phyloP scores from a whole-genome alignment of 2,113 vertebrate genomes.

The Pampusana beccarii region DNA sequence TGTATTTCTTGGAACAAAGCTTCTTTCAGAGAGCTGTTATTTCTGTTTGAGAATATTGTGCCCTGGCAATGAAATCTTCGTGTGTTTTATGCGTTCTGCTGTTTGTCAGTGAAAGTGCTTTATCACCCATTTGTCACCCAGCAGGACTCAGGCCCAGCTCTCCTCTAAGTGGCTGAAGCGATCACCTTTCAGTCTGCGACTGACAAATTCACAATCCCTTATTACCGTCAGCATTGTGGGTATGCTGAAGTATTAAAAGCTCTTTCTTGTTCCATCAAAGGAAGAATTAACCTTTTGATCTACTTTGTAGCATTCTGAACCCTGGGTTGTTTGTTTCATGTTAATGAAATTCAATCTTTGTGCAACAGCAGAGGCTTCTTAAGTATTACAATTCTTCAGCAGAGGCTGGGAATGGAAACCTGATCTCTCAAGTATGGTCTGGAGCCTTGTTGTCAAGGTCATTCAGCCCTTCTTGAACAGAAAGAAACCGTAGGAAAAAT shows the following conservation, averaged over 20 bases:
- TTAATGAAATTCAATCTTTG: slow-evolving; percentile 54
- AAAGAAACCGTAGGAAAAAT: not conserved
- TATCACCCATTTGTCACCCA: not conserved
- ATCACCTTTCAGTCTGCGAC: not conserved
- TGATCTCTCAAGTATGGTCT: not conserved
- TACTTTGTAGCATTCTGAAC: slow-evolving; percentile 42
- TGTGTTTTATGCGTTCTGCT: not conserved
- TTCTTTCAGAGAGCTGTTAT: not conserved
- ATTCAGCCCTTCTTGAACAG: not conserved
- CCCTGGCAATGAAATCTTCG: not conserved
- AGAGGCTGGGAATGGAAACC: slow-evolving; percentile 21
- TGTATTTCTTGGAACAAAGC: slow-evolving; percentile 1
- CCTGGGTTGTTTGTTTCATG: slow-evolving; percentile 44
- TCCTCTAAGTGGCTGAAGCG: not conserved
- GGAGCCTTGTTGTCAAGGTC: slow-evolving; percentile 19
- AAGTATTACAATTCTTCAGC: slow-evolving; percentile 21
- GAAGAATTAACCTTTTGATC: slow-evolving; percentile 61
- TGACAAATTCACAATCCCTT: not conserved
- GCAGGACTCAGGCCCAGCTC: not conserved
- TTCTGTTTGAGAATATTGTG: not conserved
- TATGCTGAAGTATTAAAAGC: slow-evolving; percentile 26
- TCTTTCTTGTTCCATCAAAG: slow-evolving; percentile 41
- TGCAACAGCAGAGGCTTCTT: not conserved
- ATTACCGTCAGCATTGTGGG: not conserved
- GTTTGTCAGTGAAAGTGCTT: not conserved